Percentiles rank a stretch among this genome's conserved stretches.
phyloP scores from a whole-genome alignment of 2,113 vertebrate genomes.

The Trichomycterus rosablanca region DNA sequence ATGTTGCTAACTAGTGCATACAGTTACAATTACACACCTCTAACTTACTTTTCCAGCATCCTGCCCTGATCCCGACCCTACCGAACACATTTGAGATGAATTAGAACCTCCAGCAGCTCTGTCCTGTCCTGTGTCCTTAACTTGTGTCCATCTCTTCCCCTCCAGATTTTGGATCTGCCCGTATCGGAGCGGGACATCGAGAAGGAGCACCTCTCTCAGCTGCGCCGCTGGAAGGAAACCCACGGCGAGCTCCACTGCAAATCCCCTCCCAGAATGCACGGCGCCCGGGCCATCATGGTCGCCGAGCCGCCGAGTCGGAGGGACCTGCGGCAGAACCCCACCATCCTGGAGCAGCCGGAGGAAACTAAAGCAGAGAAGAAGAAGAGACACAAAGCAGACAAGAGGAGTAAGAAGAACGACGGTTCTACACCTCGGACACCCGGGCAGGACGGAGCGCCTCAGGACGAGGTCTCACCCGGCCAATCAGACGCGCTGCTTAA shows the following conservation, averaged over 20 bases:
- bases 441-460: neutral
- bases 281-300: slow-evolving; percentile 86
- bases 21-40: too few species aligned
- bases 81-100: too few species aligned
- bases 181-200: slow-evolving; percentile 89
- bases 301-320: slow-evolving; percentile 76
- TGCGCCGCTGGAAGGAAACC: slow-evolving; percentile 83
- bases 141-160: too few species aligned
- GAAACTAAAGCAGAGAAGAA: slow-evolving; percentile 7
- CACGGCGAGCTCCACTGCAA: slow-evolving; percentile 82
- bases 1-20: too few species aligned
- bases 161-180: slow-evolving; percentile 78
- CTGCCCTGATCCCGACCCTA: too few species aligned
- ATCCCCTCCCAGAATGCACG: slow-evolving; percentile 86
- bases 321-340: slow-evolving; percentile 78
- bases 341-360: slow-evolving; percentile 75
- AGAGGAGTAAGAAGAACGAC: slow-evolving; percentile 20
- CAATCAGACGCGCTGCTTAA: slow-evolving; percentile 53
- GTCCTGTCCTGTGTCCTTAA: too few species aligned
- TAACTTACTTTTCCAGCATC: too few species aligned
- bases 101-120: too few species aligned
- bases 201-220: slow-evolving; percentile 85
- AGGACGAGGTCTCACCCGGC: neutral
- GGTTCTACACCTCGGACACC: slow-evolving; percentile 6
- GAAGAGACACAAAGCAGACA: slow-evolving; percentile 23